A percentile compares a stretch with the other conserved stretches of the same genome.
Evolutionary conservation across 2,113 vertebrate genomes (phyloP).

Genomic region (Oncorhynchus kisutch): DNA sequence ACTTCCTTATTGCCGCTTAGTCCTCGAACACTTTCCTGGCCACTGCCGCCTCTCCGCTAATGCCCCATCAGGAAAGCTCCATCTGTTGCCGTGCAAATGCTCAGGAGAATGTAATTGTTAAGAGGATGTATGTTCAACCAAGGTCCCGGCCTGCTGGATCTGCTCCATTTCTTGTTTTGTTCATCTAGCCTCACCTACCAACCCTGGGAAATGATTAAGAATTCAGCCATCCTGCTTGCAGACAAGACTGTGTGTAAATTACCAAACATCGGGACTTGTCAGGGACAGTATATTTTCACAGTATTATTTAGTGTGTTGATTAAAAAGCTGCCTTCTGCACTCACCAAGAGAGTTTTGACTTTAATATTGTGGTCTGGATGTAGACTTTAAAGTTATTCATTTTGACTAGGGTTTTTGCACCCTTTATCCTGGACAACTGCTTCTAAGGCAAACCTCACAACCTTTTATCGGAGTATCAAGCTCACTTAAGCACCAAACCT

Average conservation of each 20-base stretch:
- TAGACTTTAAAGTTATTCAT: neutral
- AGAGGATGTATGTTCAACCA: constrained; percentile 1
- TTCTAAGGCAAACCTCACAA: constrained; percentile 54
- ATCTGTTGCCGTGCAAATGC: constrained; percentile 6
- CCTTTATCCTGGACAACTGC: constrained; percentile 60
- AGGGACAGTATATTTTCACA: neutral
- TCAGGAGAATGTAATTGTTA: constrained; percentile 21
- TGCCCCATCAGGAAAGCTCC: constrained; percentile 24
- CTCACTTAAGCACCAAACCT: constrained; percentile 63
- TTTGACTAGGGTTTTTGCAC: constrained; percentile 22
- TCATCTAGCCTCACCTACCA: neutral
- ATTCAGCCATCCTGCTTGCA: neutral
- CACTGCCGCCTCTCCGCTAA: neutral
- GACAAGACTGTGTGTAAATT: neutral
- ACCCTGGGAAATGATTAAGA: neutral
- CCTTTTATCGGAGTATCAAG: constrained; percentile 61
- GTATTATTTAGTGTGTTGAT: neutral
- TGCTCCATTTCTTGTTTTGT: neutral
- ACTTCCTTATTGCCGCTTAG: constrained; percentile 28
- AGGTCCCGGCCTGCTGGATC: neutral
- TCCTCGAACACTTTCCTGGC: constrained; percentile 14
- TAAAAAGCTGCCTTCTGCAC: neutral
- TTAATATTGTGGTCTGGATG: neutral
- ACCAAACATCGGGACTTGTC: neutral
- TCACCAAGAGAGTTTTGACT: neutral